phyloP scores from a whole-genome alignment of 2,888 invertebrate genomes.

The Silvanus unidentatus region DNA sequence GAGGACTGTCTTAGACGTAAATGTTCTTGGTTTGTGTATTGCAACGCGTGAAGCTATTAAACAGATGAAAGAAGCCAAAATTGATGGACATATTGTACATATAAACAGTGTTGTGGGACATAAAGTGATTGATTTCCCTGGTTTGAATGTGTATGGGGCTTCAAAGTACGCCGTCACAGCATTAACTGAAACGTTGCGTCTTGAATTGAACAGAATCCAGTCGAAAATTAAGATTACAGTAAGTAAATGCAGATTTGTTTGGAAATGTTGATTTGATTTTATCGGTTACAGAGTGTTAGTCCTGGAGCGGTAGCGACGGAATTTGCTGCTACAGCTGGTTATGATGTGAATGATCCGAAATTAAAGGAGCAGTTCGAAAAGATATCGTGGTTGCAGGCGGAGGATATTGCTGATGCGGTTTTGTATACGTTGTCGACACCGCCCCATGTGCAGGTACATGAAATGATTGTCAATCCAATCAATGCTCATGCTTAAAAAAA shows the following conservation, averaged over 20 bases:
- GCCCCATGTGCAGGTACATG: background rate
- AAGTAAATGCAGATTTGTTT: too few species aligned
- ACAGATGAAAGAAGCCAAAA: conserved; percentile 12
- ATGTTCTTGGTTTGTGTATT: too few species aligned
- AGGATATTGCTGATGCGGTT: background rate
- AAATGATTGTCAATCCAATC: background rate
- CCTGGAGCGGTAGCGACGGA: conserved; percentile 28
- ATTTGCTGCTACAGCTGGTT: conserved; percentile 9
- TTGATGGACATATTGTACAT: conserved; percentile 14
- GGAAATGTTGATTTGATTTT: background rate
- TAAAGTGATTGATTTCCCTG: conserved; percentile 8
- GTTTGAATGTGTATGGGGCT: conserved; percentile 16
- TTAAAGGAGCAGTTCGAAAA: too few species aligned
- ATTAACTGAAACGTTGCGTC: conserved; percentile 16
- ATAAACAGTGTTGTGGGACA: conserved; percentile 16
- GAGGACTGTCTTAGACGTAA: too few species aligned
- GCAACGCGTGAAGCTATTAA: too few species aligned
- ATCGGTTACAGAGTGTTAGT: conserved; percentile 27
- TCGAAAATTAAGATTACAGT: conserved; percentile 19
- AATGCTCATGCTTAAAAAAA: background rate
- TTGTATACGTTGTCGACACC: conserved; percentile 1
- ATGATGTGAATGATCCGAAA: background rate
- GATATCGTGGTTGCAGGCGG: background rate
- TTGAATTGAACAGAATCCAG: conserved; percentile 13
- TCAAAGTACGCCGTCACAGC: conserved; percentile 21